A percentile compares a stretch with the other conserved stretches of the same genome.
phyloP scores from a whole-genome alignment of 2,113 vertebrate species.

The Oplegnathus fasciatus region DNA sequence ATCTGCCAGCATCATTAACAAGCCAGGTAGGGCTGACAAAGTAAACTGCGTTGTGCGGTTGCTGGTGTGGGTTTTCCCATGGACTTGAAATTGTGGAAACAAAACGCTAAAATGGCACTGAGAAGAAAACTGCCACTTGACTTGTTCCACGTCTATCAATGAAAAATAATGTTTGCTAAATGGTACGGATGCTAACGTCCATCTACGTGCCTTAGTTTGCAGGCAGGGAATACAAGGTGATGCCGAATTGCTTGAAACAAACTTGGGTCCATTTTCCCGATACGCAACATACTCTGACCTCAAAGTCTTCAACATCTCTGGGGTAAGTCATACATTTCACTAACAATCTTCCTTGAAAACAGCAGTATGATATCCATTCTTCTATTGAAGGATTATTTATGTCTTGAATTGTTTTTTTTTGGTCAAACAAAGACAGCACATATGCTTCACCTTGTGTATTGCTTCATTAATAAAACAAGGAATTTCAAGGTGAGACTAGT shows the following conservation, averaged over 20 bases:
- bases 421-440: too few relatives aligned
- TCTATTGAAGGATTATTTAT: too few relatives aligned
- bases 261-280: conserved; percentile 46
- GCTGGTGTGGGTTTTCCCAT: neutral
- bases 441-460: too few relatives aligned
- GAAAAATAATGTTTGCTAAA: neutral
- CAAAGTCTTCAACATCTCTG: conserved; percentile 29
- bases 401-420: too few relatives aligned
- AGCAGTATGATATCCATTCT: too few relatives aligned
- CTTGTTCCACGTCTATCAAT: neutral
- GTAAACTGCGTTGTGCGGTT: neutral
- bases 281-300: conserved; percentile 31
- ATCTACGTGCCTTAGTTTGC: conserved; percentile 6
- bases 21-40: conserved; percentile 20
- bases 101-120: neutral
- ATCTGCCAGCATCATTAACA: neutral
- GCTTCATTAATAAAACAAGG: too few relatives aligned
- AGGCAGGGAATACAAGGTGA: conserved; percentile 9
- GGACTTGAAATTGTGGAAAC: neutral
- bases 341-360: neutral
- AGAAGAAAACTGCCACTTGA: neutral
- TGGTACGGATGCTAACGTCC: neutral
- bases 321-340: conserved; percentile 9
- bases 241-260: conserved; percentile 27
- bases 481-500: too few relatives aligned